Conservation (phyloP, 2,888 invertebrate species). For the Ormyrus rosae region DNA sequence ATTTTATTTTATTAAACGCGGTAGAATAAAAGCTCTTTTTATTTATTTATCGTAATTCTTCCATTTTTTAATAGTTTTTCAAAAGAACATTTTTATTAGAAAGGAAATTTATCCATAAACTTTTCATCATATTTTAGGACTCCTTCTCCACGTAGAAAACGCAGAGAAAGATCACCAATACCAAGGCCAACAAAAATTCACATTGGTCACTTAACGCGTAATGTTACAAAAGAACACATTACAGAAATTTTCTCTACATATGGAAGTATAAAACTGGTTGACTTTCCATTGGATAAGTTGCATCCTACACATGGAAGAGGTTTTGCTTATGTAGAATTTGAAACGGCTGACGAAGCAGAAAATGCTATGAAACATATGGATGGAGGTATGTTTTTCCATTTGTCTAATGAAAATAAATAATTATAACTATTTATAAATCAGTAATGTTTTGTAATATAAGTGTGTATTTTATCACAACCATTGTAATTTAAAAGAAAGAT, state of each 20-base stretch:
- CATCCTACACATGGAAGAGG: conserved; percentile 94
- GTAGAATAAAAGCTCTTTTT: too few relatives aligned
- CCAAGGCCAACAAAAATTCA: conserved; percentile 96
- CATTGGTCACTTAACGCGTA: conserved; percentile 93
- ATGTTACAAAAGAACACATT: conserved; percentile 94
- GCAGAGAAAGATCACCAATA: conserved; percentile 90
- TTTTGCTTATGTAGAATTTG: conserved; percentile 96
- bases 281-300: conserved; percentile 91
- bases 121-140: conserved; percentile 74
- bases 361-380: conserved; percentile 99
- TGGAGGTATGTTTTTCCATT: conserved; percentile 82
- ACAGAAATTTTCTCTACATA: conserved; percentile 94
- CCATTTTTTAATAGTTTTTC: conserved; percentile 1
- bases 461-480: not conserved
- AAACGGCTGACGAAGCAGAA: conserved; percentile 95
- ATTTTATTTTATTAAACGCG: not conserved
- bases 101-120: too few relatives aligned
- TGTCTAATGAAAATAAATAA: not conserved
- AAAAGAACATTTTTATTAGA: not conserved
- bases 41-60: not conserved
- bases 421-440: not conserved
- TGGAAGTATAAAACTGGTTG: conserved; percentile 90
- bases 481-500: not conserved
- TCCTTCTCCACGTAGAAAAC: conserved; percentile 82
- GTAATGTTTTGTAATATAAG: not conserved